These are phyloP conservation scores for Python bivittatus DNA, from an alignment of 2,113 vertebrate genomes.

Conservation along the genomic window DNA sequence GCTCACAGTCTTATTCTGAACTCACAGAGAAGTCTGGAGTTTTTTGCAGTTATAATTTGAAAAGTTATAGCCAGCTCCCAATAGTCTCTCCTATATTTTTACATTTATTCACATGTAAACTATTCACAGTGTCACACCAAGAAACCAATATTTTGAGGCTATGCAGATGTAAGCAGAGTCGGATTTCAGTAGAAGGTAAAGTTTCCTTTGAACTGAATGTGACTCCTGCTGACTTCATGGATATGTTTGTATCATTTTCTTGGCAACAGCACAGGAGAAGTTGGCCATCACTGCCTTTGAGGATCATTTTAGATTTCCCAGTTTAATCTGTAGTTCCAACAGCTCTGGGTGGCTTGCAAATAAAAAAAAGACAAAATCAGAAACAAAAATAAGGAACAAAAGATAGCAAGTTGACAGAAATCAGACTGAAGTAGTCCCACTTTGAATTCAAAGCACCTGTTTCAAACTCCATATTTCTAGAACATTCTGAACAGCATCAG, in stretches of 20 bases:
- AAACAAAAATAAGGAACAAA: neutral
- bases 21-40: neutral
- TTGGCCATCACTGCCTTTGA: neutral
- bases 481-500: neutral
- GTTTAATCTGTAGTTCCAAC: neutral
- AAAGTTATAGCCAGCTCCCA: neutral
- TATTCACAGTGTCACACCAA: neutral
- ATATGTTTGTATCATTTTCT: neutral
- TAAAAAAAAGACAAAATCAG: neutral
- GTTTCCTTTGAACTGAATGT: neutral
- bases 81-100: neutral
- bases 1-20: neutral
- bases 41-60: slow-evolving; percentile 21
- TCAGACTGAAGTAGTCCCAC: neutral
- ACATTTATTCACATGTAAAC: neutral
- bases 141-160: neutral
- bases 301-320: neutral
- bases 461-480: neutral
- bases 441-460: neutral
- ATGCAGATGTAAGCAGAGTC: neutral
- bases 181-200: neutral
- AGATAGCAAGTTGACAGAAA: neutral
- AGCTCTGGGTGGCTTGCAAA: neutral
- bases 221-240: neutral
- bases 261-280: neutral